phyloP scores from a whole-genome alignment of 1,140 invertebrate species.

The Heliconius congener region DNA sequence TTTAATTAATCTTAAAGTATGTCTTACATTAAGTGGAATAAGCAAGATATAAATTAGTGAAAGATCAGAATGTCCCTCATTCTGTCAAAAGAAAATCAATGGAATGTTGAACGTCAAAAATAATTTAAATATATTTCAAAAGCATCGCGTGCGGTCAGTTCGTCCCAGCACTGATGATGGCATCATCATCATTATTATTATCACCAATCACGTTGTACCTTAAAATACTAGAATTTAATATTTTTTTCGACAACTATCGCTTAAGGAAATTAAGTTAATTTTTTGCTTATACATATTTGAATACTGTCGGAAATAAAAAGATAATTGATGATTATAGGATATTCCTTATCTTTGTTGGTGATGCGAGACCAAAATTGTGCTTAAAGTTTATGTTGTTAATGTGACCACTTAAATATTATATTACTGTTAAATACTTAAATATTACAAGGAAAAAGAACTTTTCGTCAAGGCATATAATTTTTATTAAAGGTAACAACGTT shows the following conservation, averaged over 20 bases:
- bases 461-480: background rate
- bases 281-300: background rate
- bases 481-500: background rate
- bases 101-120: background rate
- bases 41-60: background rate
- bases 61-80: too few relatives aligned
- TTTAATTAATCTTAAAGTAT: background rate
- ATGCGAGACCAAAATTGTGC: background rate
- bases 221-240: background rate
- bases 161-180: background rate
- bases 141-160: background rate
- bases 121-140: background rate
- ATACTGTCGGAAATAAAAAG: background rate
- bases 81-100: too few relatives aligned
- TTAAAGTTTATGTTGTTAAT: background rate
- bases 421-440: too few relatives aligned
- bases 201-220: background rate
- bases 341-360: background rate
- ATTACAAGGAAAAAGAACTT: background rate
- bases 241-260: background rate
- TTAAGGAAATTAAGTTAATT: constrained; percentile 7
- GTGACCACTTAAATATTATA: background rate
- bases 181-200: background rate
- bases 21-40: background rate
- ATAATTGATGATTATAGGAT: background rate